Conservation (phyloP, 2,113 vertebrate species). For the Panthera leo region DNA sequence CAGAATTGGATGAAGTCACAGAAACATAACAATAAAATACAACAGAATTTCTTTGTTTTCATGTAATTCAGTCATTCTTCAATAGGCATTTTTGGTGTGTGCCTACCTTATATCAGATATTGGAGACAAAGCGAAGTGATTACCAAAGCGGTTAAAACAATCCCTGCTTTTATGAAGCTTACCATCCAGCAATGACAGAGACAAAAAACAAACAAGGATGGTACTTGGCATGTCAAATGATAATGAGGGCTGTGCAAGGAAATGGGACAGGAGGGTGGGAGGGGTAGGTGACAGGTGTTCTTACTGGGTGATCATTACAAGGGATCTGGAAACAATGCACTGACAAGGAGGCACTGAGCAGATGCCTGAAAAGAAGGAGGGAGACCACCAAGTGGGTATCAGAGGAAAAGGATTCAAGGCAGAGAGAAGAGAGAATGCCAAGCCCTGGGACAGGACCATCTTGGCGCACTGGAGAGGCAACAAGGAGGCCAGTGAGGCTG, state of each 20-base stretch:
- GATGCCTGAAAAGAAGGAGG: not conserved
- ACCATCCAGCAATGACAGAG: not conserved
- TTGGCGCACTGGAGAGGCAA: not conserved
- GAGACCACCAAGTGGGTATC: not conserved
- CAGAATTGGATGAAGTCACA: not conserved
- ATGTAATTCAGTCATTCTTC: not conserved
- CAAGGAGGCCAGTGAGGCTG: not conserved
- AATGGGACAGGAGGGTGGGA: not conserved
- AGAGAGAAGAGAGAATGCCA: not conserved
- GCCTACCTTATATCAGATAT: not conserved
- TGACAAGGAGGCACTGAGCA: not conserved
- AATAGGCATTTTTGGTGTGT: not conserved
- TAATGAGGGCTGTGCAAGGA: not conserved
- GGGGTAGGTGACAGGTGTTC: not conserved
- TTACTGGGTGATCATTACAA: not conserved
- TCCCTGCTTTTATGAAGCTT: not conserved
- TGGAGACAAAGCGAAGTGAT: not conserved
- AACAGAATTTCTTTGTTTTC: not conserved
- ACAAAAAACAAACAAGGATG: not conserved
- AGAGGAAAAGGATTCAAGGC: not conserved
- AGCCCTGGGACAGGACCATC: not conserved
- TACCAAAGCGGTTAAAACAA: not conserved
- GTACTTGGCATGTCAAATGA: not conserved
- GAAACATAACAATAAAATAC: not conserved
- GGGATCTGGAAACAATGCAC: not conserved